These are phyloP conservation scores for Polia nebulosa DNA, from an alignment of 2,888 invertebrate genomes.

Conservation along the genomic window DNA sequence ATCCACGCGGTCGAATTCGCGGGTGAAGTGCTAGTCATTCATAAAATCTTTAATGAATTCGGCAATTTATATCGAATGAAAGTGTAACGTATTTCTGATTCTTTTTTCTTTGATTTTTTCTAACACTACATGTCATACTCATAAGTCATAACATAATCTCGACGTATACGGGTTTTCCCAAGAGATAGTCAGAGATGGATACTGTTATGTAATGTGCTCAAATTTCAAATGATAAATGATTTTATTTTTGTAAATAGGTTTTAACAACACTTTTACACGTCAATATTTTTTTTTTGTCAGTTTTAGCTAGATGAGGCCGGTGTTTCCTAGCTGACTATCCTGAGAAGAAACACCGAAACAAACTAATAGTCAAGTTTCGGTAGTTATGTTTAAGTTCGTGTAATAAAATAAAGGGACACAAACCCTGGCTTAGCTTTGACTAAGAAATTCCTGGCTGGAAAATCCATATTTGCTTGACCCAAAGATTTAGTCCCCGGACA, in stretches of 20 bases:
- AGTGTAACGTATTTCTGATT: background rate
- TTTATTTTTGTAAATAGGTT: no score
- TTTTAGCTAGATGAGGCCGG: no score
- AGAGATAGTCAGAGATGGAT: background rate
- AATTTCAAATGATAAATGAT: no score
- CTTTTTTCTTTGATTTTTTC: background rate
- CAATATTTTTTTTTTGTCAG: no score
- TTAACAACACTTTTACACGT: no score
- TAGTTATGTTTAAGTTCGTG: conserved; percentile 1
- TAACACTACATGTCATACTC: background rate
- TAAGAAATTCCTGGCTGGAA: background rate
- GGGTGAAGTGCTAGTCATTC: no score
- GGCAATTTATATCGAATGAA: conserved; percentile 12
- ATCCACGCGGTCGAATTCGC: no score
- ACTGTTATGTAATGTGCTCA: background rate
- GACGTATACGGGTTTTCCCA: background rate
- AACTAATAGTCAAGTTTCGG: no score
- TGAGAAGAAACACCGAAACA: no score
- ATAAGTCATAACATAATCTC: background rate
- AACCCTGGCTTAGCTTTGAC: background rate
- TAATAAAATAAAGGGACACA: background rate
- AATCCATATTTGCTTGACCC: background rate
- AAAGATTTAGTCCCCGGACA: no score
- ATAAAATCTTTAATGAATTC: conserved; percentile 21
- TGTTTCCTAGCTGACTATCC: no score